Base-by-base conservation (phyloP, 2,113 vertebrate genomes). In the Pitta sordida region DNA sequence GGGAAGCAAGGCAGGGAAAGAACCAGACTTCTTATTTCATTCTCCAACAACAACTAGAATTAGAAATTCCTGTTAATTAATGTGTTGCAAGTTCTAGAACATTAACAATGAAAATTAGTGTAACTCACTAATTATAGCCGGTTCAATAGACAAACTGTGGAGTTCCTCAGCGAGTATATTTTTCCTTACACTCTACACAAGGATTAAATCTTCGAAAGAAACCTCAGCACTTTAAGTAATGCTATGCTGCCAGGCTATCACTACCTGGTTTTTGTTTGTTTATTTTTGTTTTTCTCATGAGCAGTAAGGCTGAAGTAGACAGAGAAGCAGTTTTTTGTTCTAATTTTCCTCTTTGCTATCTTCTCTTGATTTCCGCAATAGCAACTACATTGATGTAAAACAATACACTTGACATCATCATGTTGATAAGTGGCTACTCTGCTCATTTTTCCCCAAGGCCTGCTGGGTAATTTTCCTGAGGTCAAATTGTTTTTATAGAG, bases 221-320 rank as follows among this genome's bases (percentile, higher is more conserved):
- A 44, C 6, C 37, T 20, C 24, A 84, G 9, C 17, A 49, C 37
- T 65, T 84, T 60, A 41, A 51, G 27, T 34, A 46, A 39, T 7
- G 8, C n/a, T 39, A 27, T 12, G 26, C 12, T 52, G 10, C 20
- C 59, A 51, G 30, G n/a, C 7, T 63, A 63, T 55, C 4, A 7
- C 16, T 65, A 62, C 37, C 3, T 15, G 12, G 0, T 1, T 60
- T 56, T 41, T 63, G 7, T 48, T 59, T 65, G 30, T 0, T 58
- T 55, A 41, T 41, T 41, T 41, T 41, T 41, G 39, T 41, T 41
- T 90, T 53, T 71, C 44, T 56, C 37, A 26, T 23, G 17, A 37
- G 15, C 15, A 82, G 11, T 70, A 77, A 58, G 5, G 29, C 24
- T 74, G 23, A 75, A 85, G 13, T 11, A 88, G n/a, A 58, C 15